These are phyloP conservation scores for Drosophila nr. perissopoda DNA, from an alignment of 2,888 invertebrate species.

Conservation along the genomic window DNA sequence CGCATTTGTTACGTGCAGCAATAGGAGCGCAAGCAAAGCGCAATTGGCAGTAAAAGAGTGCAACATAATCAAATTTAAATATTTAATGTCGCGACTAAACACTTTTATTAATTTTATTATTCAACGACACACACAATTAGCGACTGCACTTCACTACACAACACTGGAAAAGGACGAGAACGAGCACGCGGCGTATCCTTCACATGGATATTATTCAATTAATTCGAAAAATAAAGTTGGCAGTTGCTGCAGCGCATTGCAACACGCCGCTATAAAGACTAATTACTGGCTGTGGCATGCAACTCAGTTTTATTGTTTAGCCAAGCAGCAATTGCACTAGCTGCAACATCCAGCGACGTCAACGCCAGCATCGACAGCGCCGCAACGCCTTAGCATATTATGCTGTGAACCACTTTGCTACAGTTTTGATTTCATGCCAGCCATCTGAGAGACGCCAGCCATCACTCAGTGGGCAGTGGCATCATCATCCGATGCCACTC, in stretches of 20 bases:
- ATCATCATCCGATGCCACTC: constrained; percentile 31
- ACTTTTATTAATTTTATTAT: not conserved
- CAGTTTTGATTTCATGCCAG: constrained; percentile 73
- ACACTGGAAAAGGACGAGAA: constrained; percentile 41
- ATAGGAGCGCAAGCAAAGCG: constrained; percentile 48
- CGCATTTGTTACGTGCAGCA: constrained; percentile 41
- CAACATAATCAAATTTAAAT: constrained; percentile 43
- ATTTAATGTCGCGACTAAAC: not conserved
- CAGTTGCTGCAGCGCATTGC: constrained; percentile 70
- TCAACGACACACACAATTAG: not conserved
- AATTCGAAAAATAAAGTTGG: constrained; percentile 18
- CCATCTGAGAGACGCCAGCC: constrained; percentile 58
- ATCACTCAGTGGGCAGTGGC: constrained; percentile 48
- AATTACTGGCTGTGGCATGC: constrained; percentile 82
- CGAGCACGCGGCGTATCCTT: constrained; percentile 69
- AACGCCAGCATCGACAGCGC: constrained; percentile 26
- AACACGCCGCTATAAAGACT: constrained; percentile 81
- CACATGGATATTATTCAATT: constrained; percentile 59
- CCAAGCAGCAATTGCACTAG: constrained; percentile 33
- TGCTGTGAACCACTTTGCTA: constrained; percentile 59
- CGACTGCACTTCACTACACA: not conserved
- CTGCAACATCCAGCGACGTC: constrained; percentile 27
- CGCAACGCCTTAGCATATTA: constrained; percentile 40
- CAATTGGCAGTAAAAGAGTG: constrained; percentile 50
- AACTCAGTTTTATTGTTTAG: constrained; percentile 85